These are phyloP conservation scores for Heliocidaris erythrogramma DNA, from an alignment of 35 echinoderm and acorn worm genomes.

Conservation along the genomic window DNA sequence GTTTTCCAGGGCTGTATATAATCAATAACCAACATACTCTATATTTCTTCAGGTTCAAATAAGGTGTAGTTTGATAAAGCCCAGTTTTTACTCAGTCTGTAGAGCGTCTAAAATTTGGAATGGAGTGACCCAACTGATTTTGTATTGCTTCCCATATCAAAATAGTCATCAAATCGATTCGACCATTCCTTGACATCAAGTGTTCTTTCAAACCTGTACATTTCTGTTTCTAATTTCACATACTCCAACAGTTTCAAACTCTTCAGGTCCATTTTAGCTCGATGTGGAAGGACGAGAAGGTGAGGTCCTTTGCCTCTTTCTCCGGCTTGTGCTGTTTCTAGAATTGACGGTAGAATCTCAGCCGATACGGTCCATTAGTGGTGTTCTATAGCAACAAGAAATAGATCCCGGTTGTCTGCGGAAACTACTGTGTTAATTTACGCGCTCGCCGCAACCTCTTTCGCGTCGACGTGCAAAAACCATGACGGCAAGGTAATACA, in stretches of 20 bases:
- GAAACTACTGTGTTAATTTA: neutral
- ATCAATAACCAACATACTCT: too few relatives aligned
- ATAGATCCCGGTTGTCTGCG: constrained; percentile 23
- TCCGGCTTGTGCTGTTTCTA: neutral
- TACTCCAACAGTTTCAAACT: neutral
- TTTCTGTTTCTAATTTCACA: neutral
- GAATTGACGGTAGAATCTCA: neutral
- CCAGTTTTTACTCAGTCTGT: neutral
- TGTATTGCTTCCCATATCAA: neutral
- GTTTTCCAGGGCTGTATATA: too few relatives aligned
- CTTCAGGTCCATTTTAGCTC: neutral
- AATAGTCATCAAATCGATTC: neutral
- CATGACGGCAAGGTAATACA: constrained; percentile 12
- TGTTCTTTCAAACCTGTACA: neutral
- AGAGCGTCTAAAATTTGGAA: neutral
- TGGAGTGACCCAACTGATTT: neutral
- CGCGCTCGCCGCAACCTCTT: neutral
- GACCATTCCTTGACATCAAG: neutral
- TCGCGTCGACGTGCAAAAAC: constrained; percentile 28
- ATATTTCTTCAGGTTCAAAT: too few relatives aligned
- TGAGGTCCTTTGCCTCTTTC: neutral
- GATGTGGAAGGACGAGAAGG: neutral
- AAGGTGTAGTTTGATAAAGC: too few relatives aligned
- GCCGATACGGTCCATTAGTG: constrained; percentile 21
- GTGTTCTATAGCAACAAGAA: neutral